phyloP scores from a whole-genome alignment of 2,888 invertebrate species.

The Galeruca laticollis region DNA sequence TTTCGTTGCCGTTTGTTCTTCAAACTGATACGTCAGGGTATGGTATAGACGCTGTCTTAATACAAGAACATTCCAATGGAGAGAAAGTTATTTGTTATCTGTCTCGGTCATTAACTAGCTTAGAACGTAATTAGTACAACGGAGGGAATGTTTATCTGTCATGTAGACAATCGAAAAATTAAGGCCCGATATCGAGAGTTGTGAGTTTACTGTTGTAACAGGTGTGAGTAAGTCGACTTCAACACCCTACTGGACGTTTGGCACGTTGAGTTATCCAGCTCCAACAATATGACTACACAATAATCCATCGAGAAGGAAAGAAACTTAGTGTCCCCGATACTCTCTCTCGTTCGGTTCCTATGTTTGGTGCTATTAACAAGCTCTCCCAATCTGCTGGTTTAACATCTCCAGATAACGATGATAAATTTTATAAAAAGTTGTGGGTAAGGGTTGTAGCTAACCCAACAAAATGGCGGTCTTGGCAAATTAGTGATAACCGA shows the following conservation, averaged over 20 bases:
- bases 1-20: constrained; percentile 2
- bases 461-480: neutral
- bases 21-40: constrained; percentile 19
- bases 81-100: constrained; percentile 28
- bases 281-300: constrained; percentile 36
- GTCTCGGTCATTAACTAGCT: no score
- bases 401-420: neutral
- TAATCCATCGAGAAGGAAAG: constrained; percentile 37
- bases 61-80: constrained; percentile 21
- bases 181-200: constrained; percentile 38
- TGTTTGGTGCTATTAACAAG: constrained; percentile 8
- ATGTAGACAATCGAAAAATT: constrained; percentile 28
- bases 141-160: constrained; percentile 1
- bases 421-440: neutral
- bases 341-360: no score
- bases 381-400: neutral
- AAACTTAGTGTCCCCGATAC: constrained; percentile 35
- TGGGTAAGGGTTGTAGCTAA: neutral
- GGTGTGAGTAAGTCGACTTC: constrained; percentile 35
- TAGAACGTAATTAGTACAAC: constrained; percentile 20
- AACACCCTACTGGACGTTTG: constrained; percentile 34
- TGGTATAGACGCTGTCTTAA: constrained; percentile 30
- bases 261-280: constrained; percentile 40
- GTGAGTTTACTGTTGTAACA: constrained; percentile 40
- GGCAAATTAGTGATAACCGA: neutral